phyloP scores from a whole-genome alignment of 2,888 invertebrate genomes.

The Lithophane leautieri region DNA sequence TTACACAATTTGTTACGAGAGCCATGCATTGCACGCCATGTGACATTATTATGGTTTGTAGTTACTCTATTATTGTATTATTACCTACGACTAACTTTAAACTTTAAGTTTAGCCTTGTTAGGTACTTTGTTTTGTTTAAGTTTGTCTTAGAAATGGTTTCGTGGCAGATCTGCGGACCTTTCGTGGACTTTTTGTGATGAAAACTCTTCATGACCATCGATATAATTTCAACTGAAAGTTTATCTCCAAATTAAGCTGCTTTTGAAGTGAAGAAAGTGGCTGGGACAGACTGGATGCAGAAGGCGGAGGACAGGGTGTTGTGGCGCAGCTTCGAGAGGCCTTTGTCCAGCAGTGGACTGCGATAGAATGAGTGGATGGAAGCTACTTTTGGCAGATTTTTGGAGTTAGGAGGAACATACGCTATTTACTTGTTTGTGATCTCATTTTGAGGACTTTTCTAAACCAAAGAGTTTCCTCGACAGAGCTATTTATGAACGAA shows the following conservation, averaged over 20 bases:
- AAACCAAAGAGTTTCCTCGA: not conserved
- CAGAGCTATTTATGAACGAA: not conserved
- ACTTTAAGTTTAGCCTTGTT: slow-evolving; percentile 17
- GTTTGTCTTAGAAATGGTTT: not conserved
- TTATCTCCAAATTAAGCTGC: not conserved
- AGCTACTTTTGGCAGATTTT: not conserved
- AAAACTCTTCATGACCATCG: not conserved
- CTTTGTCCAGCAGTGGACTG: no score
- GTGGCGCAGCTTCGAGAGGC: no score
- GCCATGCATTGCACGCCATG: slow-evolving; percentile 49
- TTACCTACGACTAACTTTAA: slow-evolving; percentile 10
- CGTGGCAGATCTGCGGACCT: not conserved
- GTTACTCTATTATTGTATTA: slow-evolving; percentile 22
- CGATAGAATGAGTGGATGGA: no score
- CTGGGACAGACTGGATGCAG: no score
- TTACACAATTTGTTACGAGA: slow-evolving; percentile 42
- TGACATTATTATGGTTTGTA: slow-evolving; percentile 35
- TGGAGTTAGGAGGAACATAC: not conserved
- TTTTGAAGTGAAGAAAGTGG: no score
- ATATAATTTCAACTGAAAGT: not conserved
- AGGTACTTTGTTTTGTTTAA: slow-evolving; percentile 20
- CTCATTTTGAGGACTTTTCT: not conserved
- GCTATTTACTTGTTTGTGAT: not conserved
- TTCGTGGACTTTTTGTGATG: not conserved
- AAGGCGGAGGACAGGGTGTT: no score